phyloP scores from a whole-genome alignment of 2,888 invertebrate genomes.

The Hydraecia micacea region DNA sequence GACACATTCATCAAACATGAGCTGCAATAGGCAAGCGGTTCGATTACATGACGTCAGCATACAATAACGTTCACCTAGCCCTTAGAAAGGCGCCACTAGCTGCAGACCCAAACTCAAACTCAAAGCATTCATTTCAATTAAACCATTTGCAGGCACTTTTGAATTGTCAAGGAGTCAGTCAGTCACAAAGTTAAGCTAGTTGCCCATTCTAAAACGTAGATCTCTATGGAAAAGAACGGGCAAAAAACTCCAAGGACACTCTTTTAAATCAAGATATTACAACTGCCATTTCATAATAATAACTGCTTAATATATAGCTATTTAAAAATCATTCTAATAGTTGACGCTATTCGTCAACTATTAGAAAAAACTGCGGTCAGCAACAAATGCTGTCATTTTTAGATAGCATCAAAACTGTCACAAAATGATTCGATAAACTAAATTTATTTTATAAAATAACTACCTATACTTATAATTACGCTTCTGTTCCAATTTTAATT shows the following conservation, averaged over 20 bases:
- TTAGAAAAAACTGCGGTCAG: background rate
- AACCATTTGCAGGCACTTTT: background rate
- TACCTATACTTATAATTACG: too few species aligned
- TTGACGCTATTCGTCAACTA: too few species aligned
- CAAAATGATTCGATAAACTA: background rate
- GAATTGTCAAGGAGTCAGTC: background rate
- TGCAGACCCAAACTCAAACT: too few species aligned
- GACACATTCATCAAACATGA: conserved; percentile 27
- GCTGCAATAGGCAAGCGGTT: background rate
- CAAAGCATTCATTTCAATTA: too few species aligned
- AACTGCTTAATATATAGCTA: background rate
- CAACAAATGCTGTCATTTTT: background rate
- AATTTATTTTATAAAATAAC: background rate
- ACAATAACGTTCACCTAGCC: background rate
- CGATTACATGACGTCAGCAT: conserved; percentile 2
- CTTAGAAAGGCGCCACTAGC: background rate
- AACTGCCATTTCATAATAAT: background rate
- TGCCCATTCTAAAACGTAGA: background rate
- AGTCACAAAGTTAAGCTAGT: too few species aligned
- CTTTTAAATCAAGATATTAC: too few species aligned
- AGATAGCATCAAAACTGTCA: background rate
- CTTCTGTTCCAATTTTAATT: background rate
- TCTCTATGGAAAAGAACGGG: too few species aligned
- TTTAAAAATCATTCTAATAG: background rate
- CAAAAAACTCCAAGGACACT: too few species aligned